Percentiles rank a stretch among this genome's conserved stretches.
Conservation (phyloP, 2,113 vertebrate genomes). For the Odocoileus hemionus region DNA sequence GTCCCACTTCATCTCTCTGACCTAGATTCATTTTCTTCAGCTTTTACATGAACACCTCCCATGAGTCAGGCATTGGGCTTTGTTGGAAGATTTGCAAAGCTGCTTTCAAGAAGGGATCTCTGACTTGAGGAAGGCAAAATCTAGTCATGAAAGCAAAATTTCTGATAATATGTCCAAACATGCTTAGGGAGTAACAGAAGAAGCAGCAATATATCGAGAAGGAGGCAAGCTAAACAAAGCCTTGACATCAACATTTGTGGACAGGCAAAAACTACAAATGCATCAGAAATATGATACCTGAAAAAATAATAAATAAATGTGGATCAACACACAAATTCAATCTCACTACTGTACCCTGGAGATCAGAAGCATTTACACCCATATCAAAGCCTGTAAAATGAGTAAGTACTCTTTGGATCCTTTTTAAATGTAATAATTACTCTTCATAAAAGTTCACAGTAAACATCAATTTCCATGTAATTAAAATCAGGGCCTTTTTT, state of each 20-base stretch:
- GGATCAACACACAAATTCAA: not conserved
- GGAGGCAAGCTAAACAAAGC: not conserved
- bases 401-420: not conserved
- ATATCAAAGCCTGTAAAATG: constrained; percentile 24
- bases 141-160: not conserved
- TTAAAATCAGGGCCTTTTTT: constrained; percentile 57
- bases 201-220: not conserved
- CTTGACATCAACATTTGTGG: not conserved
- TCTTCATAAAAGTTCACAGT: constrained; percentile 31
- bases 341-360: not conserved
- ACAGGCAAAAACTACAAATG: not conserved
- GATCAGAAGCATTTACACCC: constrained; percentile 19
- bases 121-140: not conserved
- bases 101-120: not conserved
- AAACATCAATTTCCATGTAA: constrained; percentile 47
- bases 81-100: not conserved
- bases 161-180: not conserved
- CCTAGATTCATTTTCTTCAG: constrained; percentile 4
- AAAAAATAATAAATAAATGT: not conserved
- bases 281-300: not conserved
- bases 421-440: constrained; percentile 38
- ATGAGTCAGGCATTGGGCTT: not conserved
- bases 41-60: not conserved
- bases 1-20: not conserved
- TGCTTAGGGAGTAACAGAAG: not conserved